These are phyloP conservation scores for Clanis bilineata DNA, from an alignment of 2,888 invertebrate species.

Conservation along the genomic window DNA sequence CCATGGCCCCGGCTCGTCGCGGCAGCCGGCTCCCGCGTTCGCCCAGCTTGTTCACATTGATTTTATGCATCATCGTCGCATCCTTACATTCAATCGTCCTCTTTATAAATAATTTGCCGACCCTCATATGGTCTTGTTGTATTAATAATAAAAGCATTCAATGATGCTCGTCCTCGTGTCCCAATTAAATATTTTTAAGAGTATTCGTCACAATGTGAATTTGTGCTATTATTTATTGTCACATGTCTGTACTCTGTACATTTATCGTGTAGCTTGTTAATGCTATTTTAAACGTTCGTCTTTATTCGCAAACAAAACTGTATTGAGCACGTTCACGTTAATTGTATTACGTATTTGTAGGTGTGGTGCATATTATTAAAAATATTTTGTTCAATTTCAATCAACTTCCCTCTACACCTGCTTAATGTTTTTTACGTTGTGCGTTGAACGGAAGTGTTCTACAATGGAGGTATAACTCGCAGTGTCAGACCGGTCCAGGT, in stretches of 20 bases:
- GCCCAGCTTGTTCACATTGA: constrained; percentile 36
- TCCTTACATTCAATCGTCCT: constrained; percentile 58
- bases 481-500: constrained; percentile 17
- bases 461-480: constrained; percentile 12
- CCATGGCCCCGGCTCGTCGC: neutral
- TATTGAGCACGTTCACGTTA: neutral
- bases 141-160: constrained; percentile 67
- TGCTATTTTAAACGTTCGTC: neutral
- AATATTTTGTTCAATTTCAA: constrained; percentile 22
- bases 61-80: constrained; percentile 57
- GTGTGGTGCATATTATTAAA: constrained; percentile 19
- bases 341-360: neutral
- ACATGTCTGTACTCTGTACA: neutral
- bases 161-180: constrained; percentile 59
- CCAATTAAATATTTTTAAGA: constrained; percentile 60
- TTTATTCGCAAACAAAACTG: neutral
- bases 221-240: neutral
- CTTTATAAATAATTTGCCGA: constrained; percentile 64
- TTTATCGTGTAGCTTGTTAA: neutral
- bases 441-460: constrained; percentile 27
- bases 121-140: constrained; percentile 62
- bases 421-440: constrained; percentile 20
- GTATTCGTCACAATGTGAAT: constrained; percentile 23
- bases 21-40: neutral
- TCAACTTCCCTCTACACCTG: constrained; percentile 23